Evolutionary conservation across 2,888 invertebrate species (phyloP), one percentile per base, ranked within the genome.

Genomic region (Ophion costatus): DNA sequence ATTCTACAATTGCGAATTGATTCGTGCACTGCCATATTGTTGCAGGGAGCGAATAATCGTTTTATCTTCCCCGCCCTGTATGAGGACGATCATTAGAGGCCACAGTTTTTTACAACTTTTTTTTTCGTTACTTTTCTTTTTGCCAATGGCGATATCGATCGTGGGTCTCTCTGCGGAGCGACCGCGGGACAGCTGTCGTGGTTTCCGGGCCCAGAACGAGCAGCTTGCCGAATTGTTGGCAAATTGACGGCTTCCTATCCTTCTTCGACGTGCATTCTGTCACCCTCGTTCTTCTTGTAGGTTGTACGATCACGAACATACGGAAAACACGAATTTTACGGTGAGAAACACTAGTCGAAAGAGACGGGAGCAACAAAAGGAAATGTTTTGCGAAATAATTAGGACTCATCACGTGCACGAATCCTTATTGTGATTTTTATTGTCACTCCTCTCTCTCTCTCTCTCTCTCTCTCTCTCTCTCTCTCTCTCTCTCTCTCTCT

Each of bases 211-310:
- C 67, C 83, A 69, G 66, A 83, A 78, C 82, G 86, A 89, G 87
- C 91, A 91, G 90, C 90, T 91, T 91, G 89, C 83, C 89, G 89
- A 89, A 90, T 88, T 87, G 86, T 90, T 86, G 89, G 89, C 88
- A 89, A 91, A 91, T 91, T 91, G 88, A 88, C 86, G 84, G 83
- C 88, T 91, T 90, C 90, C 90, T 88, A 74, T 59, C 69, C 71
- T 78, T 82, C 79, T 71, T 57, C 22, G 14, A n/a, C 51, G 33
- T 38, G 22, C 42, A 42, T 59, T 69, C 29, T 33, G 17, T 86
- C 79, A 85, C 86, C 84, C 86, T 87, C 87, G 70, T 67, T 79
- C 67, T 33, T 63, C 63, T 29, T 80, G 63, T 17, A 14, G 14
- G 51, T 73, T 75, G 73, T 83, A 45, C 74, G 24, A 42, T 70